Conservation (phyloP, 2,888 invertebrate genomes). For the Spisula solida region DNA sequence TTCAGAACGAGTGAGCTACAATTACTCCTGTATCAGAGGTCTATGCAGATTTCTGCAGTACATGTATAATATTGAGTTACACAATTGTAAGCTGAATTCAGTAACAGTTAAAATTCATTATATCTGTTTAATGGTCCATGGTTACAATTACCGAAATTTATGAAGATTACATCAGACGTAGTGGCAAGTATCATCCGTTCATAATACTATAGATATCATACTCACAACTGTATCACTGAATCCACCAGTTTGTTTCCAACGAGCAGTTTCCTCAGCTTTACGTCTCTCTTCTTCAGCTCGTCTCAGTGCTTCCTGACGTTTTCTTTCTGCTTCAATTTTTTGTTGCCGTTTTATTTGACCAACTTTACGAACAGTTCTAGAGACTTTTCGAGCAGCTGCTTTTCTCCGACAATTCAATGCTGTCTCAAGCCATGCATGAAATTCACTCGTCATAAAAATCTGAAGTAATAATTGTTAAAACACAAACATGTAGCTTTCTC, state of each 20-base stretch:
- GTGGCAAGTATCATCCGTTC: too few species aligned
- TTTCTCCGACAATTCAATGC: conserved; percentile 50
- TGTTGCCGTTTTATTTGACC: conserved; percentile 31
- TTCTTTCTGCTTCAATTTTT: conserved; percentile 31
- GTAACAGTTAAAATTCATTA: too few species aligned
- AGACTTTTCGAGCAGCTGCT: conserved; percentile 46
- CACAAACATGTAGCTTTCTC: too few species aligned
- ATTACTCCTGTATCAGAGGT: too few species aligned
- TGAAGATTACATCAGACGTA: too few species aligned
- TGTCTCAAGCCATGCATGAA: conserved; percentile 65
- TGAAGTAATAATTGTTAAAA: conserved; percentile 40
- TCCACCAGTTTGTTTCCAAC: neutral
- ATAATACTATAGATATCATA: neutral
- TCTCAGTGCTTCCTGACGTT: conserved; percentile 49
- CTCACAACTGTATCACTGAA: neutral
- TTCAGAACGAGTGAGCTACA: too few species aligned
- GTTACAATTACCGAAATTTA: too few species aligned
- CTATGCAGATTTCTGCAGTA: too few species aligned
- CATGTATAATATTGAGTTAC: too few species aligned
- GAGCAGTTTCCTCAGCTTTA: neutral
- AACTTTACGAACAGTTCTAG: conserved; percentile 31
- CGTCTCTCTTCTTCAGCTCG: conserved; percentile 32
- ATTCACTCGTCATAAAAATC: conserved; percentile 75
- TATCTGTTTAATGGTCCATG: too few species aligned
- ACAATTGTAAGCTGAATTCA: too few species aligned